Percentiles rank a stretch among this genome's conserved stretches.
Evolutionary conservation across 2,797 vertebrate species (phyloP).

Genomic region (Alcedo atthis): DNA sequence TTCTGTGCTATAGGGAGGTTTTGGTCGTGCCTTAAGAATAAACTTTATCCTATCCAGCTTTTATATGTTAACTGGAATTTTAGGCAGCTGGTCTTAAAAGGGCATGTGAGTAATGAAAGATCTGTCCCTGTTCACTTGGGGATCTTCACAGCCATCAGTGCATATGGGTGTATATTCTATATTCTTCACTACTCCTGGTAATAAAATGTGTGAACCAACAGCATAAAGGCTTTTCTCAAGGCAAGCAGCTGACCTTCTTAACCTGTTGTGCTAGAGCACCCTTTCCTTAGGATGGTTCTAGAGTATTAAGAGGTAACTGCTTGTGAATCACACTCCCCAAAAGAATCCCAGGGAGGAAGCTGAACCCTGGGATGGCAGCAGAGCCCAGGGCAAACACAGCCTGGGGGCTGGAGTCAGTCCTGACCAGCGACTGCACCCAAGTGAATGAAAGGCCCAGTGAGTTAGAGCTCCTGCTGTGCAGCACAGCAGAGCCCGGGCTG

Average conservation of each 20-base stretch:
- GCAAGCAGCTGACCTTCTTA: background rate
- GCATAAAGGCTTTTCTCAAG: background rate
- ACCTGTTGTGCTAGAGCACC: background rate
- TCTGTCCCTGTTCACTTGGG: background rate
- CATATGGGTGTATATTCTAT: background rate
- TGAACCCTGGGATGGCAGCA: background rate
- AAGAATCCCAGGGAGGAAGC: background rate
- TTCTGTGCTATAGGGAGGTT: background rate
- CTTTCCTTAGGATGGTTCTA: background rate
- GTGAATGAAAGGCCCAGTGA: background rate
- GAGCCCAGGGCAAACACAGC: background rate
- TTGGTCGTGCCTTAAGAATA: background rate
- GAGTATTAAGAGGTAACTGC: background rate
- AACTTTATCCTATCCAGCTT: background rate
- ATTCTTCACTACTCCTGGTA: background rate
- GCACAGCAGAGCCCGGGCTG: background rate
- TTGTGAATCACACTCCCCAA: background rate
- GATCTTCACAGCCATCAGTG: background rate
- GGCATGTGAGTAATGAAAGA: background rate
- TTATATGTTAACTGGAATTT: background rate
- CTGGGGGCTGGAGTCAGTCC: background rate
- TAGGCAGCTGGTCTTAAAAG: background rate
- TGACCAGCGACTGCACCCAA: background rate
- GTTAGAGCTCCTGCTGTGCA: background rate
- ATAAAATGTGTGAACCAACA: constrained; percentile 12